A percentile compares a stretch with the other conserved stretches of the same genome.
phyloP scores from a whole-genome alignment of 53 echinoderm and acorn worm genomes.

The Actinopyga echinites region DNA sequence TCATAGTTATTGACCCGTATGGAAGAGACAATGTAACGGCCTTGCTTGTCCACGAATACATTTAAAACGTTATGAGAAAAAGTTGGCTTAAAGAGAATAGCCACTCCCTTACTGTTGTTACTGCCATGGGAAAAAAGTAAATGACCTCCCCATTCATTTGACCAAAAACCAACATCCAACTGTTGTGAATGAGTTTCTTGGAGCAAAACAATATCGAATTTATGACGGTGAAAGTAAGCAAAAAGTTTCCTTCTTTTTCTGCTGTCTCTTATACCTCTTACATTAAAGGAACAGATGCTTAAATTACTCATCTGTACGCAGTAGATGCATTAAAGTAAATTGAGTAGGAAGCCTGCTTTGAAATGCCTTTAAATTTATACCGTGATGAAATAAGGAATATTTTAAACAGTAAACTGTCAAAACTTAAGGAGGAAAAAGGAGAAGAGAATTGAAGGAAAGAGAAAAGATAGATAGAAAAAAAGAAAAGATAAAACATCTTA shows the following conservation, averaged over 20 bases:
- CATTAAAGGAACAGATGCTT: constrained; percentile 9
- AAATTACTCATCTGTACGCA: background rate
- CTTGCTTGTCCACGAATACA: constrained; percentile 15
- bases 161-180: constrained; percentile 22
- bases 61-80: background rate
- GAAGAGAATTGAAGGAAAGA: too few species aligned
- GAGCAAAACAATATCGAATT: constrained; percentile 33
- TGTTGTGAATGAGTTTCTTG: constrained; percentile 22
- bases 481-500: too few species aligned
- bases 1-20: constrained; percentile 5
- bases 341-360: too few species aligned
- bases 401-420: too few species aligned
- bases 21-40: constrained; percentile 31
- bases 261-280: constrained; percentile 5
- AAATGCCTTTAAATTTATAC: too few species aligned
- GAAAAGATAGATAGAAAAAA: too few species aligned
- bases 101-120: constrained; percentile 35
- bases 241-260: constrained; percentile 22
- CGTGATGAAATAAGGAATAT: too few species aligned
- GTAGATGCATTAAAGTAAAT: too few species aligned
- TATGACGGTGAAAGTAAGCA: constrained; percentile 15
- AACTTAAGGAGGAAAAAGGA: too few species aligned
- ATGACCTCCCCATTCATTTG: constrained; percentile 39
- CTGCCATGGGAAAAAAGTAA: constrained; percentile 25
- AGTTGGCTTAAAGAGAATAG: constrained; percentile 25